Conservation (phyloP, 2,113 vertebrate species). For the Glaucidium brasilianum region DNA sequence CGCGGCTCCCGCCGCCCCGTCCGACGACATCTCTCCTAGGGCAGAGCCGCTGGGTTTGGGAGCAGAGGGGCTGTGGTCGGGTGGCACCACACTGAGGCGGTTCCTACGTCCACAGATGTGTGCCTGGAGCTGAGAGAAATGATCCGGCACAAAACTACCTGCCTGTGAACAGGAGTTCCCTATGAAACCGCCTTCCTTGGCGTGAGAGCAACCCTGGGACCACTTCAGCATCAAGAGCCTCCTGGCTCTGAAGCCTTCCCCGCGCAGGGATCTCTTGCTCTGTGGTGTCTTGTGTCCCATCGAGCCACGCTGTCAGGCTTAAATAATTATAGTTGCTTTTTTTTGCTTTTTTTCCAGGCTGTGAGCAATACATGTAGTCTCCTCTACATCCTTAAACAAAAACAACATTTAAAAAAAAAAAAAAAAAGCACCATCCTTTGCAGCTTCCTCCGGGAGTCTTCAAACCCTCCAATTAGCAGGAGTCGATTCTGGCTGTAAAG, state of each 20-base stretch:
- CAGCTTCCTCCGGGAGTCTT: background rate
- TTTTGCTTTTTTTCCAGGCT: background rate
- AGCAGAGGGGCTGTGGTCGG: background rate
- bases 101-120: rapidly evolving
- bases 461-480: background rate
- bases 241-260: background rate
- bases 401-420: background rate
- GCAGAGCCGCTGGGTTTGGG: background rate
- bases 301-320: background rate
- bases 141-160: background rate
- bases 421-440: background rate
- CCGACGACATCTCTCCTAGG: too few relatives aligned
- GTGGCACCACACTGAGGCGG: background rate
- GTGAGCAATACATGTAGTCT: background rate
- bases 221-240: rapidly evolving
- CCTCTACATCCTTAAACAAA: background rate
- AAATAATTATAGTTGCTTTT: background rate
- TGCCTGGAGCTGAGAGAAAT: background rate
- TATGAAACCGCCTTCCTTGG: rapidly evolving
- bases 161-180: rapidly evolving
- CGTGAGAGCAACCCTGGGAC: rapidly evolving
- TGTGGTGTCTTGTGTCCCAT: background rate
- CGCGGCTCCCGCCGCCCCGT: rapidly evolving
- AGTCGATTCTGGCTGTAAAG: background rate
- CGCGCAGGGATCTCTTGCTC: background rate